Evolutionary conservation across 2,113 vertebrate species (phyloP).

Genomic region (Nematolebias whitei): DNA sequence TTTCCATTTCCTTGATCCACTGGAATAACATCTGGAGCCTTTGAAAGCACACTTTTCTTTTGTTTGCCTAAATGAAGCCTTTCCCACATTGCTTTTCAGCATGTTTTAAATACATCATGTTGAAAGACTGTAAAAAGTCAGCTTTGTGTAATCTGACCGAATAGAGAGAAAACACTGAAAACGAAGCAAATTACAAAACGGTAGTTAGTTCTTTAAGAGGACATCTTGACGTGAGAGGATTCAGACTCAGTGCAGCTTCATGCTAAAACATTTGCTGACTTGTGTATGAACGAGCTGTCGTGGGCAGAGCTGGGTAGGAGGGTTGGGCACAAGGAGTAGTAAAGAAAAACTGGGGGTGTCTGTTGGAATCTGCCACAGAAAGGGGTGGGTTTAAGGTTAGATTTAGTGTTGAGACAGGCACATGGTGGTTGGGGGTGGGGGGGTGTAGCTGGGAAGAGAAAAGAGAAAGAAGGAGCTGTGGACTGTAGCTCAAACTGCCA

Average conservation of each 20-base stretch:
- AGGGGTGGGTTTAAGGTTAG: slow-evolving; percentile 66
- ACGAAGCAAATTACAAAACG: background rate
- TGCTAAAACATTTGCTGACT: slow-evolving; percentile 71
- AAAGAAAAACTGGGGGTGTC: slow-evolving; percentile 8
- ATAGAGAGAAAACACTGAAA: slow-evolving; percentile 2
- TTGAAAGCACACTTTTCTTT: slow-evolving; percentile 16
- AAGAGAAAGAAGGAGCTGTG: slow-evolving; percentile 37
- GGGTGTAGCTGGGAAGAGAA: slow-evolving; percentile 61
- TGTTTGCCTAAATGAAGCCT: slow-evolving; percentile 42
- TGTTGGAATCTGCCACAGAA: slow-evolving; percentile 52
- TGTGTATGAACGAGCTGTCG: slow-evolving; percentile 54
- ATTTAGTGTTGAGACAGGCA: slow-evolving; percentile 61
- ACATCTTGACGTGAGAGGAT: slow-evolving; percentile 8
- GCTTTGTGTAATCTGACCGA: background rate
- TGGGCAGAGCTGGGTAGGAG: slow-evolving; percentile 66
- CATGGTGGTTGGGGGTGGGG: slow-evolving; percentile 46
- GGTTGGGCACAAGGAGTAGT: slow-evolving; percentile 55
- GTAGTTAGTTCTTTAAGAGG: slow-evolving; percentile 14
- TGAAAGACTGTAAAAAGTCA: slow-evolving; percentile 4
- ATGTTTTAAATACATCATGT: slow-evolving; percentile 1
- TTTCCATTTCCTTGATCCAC: slow-evolving; percentile 47
- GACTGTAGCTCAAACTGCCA: slow-evolving; percentile 62
- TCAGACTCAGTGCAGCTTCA: slow-evolving; percentile 20
- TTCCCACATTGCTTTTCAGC: slow-evolving; percentile 33
- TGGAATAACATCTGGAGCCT: slow-evolving; percentile 64